These are phyloP conservation scores for Tetragnatha montana DNA, from an alignment of 2,888 invertebrate species.

Conservation along the genomic window DNA sequence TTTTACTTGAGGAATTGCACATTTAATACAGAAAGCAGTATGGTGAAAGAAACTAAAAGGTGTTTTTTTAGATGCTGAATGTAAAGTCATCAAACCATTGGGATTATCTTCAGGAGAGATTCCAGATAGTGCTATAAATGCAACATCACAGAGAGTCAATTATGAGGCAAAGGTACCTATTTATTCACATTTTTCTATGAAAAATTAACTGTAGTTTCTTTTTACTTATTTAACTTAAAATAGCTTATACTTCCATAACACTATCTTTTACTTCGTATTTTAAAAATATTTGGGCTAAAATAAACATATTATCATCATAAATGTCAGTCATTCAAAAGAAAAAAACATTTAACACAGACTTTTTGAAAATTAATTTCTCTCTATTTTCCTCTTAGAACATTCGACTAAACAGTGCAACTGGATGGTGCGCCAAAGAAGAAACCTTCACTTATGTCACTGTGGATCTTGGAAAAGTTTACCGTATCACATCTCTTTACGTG, in stretches of 20 bases:
- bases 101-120: slow-evolving; percentile 93
- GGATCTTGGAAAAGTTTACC: slow-evolving; percentile 91
- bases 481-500: slow-evolving; percentile 89
- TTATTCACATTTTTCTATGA: neutral
- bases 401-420: slow-evolving; percentile 92
- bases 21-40: neutral
- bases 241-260: too few relatives aligned
- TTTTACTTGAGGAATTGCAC: too few relatives aligned
- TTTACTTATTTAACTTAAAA: too few relatives aligned
- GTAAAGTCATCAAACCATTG: slow-evolving; percentile 91
- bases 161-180: slow-evolving; percentile 73
- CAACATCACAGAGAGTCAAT: slow-evolving; percentile 86
- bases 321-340: neutral
- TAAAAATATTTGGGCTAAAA: slow-evolving; percentile 1
- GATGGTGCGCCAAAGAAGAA: slow-evolving; percentile 94
- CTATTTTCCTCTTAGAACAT: slow-evolving; percentile 80
- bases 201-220: neutral
- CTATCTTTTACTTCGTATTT: too few relatives aligned
- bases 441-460: slow-evolving; percentile 97
- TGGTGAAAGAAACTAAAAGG: neutral
- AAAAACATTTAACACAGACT: neutral
- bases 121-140: slow-evolving; percentile 95
- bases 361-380: neutral
- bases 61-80: slow-evolving; percentile 85
- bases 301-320: neutral